Percentiles rank a stretch among this genome's conserved stretches.
These are phyloP conservation scores for Serilophus lunatus DNA, from an alignment of 2,113 vertebrate species.

Conservation along the genomic window DNA sequence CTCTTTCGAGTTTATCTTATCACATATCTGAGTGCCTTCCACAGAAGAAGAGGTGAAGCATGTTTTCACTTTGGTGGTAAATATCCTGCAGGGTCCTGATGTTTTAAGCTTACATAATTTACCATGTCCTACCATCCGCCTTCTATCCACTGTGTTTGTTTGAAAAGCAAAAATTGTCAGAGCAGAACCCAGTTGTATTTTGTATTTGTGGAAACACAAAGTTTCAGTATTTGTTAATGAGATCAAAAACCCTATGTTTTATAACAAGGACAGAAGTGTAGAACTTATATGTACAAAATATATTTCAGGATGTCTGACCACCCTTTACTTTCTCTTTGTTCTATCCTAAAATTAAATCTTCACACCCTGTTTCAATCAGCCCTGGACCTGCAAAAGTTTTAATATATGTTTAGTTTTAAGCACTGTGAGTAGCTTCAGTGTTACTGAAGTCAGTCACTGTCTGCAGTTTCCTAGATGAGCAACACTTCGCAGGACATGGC, in stretches of 20 bases:
- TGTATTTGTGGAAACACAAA: background rate
- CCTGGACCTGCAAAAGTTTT: background rate
- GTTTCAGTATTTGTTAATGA: background rate
- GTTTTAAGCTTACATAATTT: background rate
- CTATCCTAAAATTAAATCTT: background rate
- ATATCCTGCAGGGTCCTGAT: background rate
- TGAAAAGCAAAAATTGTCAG: background rate
- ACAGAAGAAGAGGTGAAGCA: background rate
- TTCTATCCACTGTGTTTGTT: background rate
- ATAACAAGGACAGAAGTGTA: background rate
- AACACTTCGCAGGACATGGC: background rate
- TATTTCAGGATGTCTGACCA: background rate
- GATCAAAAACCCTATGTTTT: accelerated
- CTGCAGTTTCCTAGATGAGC: background rate
- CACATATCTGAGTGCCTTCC: background rate
- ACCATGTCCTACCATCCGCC: background rate
- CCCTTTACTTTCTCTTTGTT: background rate
- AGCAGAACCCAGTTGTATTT: background rate
- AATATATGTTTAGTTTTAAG: background rate
- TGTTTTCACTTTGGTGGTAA: background rate
- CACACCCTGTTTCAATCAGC: background rate
- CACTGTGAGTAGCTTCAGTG: background rate
- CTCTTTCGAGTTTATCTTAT: background rate
- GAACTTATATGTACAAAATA: background rate
- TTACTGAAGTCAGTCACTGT: background rate